Evolutionary conservation across 2,888 invertebrate genomes (phyloP), one percentile per base, ranked within the genome.

Genomic region (Acronicta aceris): DNA sequence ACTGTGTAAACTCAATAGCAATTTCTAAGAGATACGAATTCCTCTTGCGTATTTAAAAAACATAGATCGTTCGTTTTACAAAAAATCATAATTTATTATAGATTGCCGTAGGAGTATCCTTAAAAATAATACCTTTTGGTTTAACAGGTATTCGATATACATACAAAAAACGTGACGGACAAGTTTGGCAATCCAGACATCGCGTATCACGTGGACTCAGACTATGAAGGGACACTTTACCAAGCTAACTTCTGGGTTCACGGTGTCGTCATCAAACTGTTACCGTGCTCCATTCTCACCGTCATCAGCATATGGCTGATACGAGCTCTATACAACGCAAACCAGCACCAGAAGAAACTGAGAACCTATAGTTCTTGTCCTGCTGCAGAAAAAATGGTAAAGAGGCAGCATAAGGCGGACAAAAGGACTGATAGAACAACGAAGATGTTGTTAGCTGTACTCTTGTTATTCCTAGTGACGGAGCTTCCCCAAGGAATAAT

Each of bases 371-470:
- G 95, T 76, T 89, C 95, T 0, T 95, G 95, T 59, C 95, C 95
- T 0, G 87, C 95, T 1, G 92, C 88, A 0, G 93, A 93, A 72
- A 91, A 91, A 76, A 90, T 89, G 86, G 87, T 92, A 65, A 92
- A 92, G 60, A 82, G 93, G 36, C 94, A 92, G 74, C 89, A 94
- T 43, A 96, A 96, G 82, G 95, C 96, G 38, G 97, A 97, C 82
- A 95, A 96, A 60, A 95, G 97, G 64, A 97, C 97, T 0, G 98
- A 98, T 84, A 95, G 98, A 65, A 99, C 98, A 0, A 99, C 98
- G 0, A 96, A 97, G 86, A 98, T 99, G 96, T 92, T 99, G 41
- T 95, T 99, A 2, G 98, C 98, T 0, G 97, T 99, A 0, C 94
- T 99, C 0, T 89, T 98, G 6, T 94, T 99, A 4, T 99, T 99